Base-by-base conservation (phyloP, 2,888 invertebrate genomes). In the Campopleginae sp. region DNA sequence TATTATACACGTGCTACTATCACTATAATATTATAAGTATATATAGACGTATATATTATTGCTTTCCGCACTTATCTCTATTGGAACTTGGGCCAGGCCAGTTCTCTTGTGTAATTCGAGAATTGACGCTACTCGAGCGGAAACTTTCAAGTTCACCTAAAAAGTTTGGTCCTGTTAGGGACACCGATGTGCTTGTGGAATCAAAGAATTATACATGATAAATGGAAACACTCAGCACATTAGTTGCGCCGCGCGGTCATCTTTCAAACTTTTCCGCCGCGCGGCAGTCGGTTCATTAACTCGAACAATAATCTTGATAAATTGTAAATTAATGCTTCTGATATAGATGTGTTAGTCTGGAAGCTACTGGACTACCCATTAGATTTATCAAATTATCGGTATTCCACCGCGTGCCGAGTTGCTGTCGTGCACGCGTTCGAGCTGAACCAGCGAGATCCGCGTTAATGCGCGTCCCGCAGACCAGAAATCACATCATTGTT, bases 41-140 rank as follows among this genome's bases (percentile, higher is more conserved):
- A 42, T 70, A 31, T 14, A 58, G 54, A 33, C 58, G 23, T 78
- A 77, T 66, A 42, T 58, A 81, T 74, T 63, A 63, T 66, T 79
- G 42, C 72, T 54, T 68, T 74, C 46, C 38, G 19, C 46, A 33
- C 82, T 76, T 83, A 74, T 86, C 77, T 72, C 79, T 70, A 74
- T 87, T 82, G 71, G 78, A 86, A 81, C 80, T 84, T 81, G 77
- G 76, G 80, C 75, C 38, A 58, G 63, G 76, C 65, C 71, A 48
- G 14, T 23, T 44, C 81, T 51, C 38, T 27, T 46, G 27, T 42
- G 75, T 74, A 85, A 61, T 46, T 75, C 82, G 80, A n/a, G 82
- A 82, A 84, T 77, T 51, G 79, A 70, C 72, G 78, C 78, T 68
- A 65, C 58, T 79, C 70, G 68, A 78, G 70, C 78, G 70, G 74